Base-by-base conservation (phyloP, 2,888 invertebrate genomes). In the Meloe dianella region DNA sequence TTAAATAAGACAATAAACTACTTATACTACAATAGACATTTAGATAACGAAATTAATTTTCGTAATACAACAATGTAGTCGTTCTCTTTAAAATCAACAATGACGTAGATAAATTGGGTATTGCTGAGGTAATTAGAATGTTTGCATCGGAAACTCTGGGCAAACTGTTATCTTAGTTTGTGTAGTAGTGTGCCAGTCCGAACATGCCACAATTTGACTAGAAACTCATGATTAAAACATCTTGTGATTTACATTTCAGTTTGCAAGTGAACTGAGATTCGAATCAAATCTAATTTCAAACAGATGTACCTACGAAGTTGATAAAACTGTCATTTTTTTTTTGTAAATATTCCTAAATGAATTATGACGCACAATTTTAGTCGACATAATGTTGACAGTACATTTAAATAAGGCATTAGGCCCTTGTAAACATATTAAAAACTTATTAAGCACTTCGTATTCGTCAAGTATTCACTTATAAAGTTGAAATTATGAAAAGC, bases 31-130 rank as follows among this genome's bases (percentile, higher is more conserved):
- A n/a, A n/a, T n/a, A n/a, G n/a, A n/a, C n/a, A n/a, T 27, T 54
- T 27, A 27, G 6, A 24, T 54, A 54, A 24, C 7, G n/a, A 54
- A 54, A 54, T 54, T 54, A 54, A 24, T 54, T 54, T 54, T 54
- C 27, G 24, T 9, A 54, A n/a, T 27, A 24, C 54, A 54, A 24
- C 54, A 54, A 27, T 27, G 24, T 54, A 14, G 54, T 14, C 14
- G 64, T 66, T 70, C 61, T 66, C 60, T 66, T 73, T 38, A 68
- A 70, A 73, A 70, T 71, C 69, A 66, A 74, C 74, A 74, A 73
- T 70, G 68, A 66, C 68, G 69, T 8, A 61, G 68, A 70, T 69
- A 69, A 71, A 73, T 71, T 73, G 64, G 65, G 70, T 72, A 72
- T 73, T 70, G 67, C 68, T 67, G 65, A 54, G 66, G 65, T 70